Evolutionary conservation across 2,797 vertebrate genomes (phyloP), one percentile per base, ranked within the genome.

Genomic region (Danio jaintianensis): DNA sequence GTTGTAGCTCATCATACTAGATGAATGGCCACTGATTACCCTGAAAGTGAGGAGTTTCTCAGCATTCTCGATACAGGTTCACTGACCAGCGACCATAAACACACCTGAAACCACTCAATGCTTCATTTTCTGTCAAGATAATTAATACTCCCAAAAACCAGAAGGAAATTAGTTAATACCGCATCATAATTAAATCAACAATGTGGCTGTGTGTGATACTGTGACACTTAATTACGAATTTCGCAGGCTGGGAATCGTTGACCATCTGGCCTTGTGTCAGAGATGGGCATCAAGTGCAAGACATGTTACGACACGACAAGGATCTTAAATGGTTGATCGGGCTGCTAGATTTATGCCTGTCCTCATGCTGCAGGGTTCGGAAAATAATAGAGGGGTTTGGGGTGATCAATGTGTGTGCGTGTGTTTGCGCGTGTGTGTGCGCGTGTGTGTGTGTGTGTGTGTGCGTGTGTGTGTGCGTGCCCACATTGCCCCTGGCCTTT

Each of bases 361-460:
- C 38, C 47, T 68, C 29, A 29, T 29, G 69, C 68, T 74, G 47
- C 29, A 0, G 42, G 62, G 79, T 38, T 53, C 48, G 73, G 52
- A 47, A 71, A 76, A 43, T 74, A 67, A 78, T 43, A 53, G 70
- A n/a, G 29, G 48, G 47, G 63, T 66, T 55, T 50, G 53, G 4
- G 40, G 42, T 78, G 81, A 81, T 83, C 66, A 58, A 69, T 85
- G 75, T 79, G 48, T 79, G 82, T 29, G 56, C 75, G 70, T 82
- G 66, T n/a, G n/a, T n/a, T n/a, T n/a, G 58, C 76, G 70, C 82
- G 63, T 52, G 20, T 73, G 22, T 73, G 55, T 80, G 72, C 66
- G 55, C 55, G 56, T 83, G 77, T n/a, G n/a, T n/a, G n/a, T n/a
- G n/a, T n/a, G n/a, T n/a, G n/a, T n/a, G n/a, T n/a, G n/a, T n/a